Evolutionary conservation across 2,113 vertebrate genomes (phyloP).

Genomic region (Nothobranchius furzeri): DNA sequence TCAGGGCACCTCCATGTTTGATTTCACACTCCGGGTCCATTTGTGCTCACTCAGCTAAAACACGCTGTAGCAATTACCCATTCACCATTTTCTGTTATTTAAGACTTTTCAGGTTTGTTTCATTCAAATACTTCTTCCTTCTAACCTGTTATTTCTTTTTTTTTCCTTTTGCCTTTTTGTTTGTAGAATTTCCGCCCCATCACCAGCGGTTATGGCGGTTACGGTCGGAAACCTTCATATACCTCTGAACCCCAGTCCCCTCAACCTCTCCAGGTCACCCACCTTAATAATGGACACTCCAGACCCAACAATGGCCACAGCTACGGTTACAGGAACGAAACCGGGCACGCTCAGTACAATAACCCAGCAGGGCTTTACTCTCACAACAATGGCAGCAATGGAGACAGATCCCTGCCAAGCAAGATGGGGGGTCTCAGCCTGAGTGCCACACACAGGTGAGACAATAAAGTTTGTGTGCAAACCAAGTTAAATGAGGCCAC

Average conservation of each 20-base stretch:
- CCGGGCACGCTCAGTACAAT: conserved; percentile 77
- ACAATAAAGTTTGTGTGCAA: background rate
- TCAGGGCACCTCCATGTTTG: conserved; percentile 17
- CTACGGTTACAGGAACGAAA: conserved; percentile 55
- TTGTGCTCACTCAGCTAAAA: conserved; percentile 29
- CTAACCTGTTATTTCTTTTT: background rate
- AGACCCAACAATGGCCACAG: conserved; percentile 70
- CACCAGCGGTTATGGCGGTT: conserved; percentile 73
- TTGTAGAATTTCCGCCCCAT: conserved; percentile 85
- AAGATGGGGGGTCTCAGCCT: conserved; percentile 88
- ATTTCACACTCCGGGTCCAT: conserved; percentile 8
- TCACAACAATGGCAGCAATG: conserved; percentile 78
- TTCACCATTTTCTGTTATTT: background rate
- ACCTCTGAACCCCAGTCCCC: conserved; percentile 58
- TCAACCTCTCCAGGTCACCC: conserved; percentile 54
- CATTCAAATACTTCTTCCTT: background rate
- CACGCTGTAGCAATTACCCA: conserved; percentile 19
- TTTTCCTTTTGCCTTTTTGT: conserved; percentile 22
- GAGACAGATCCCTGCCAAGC: conserved; percentile 78
- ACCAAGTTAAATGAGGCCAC: too few species aligned
- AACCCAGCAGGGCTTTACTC: conserved; percentile 78
- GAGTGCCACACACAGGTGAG: conserved; percentile 84
- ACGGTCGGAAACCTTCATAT: conserved; percentile 74
- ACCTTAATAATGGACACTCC: conserved; percentile 78
- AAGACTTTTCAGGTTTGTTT: background rate